Percentiles rank a stretch among this genome's conserved stretches.
These are phyloP conservation scores for Amblyraja radiata DNA, from an alignment of 2,797 vertebrate species.

Conservation along the genomic window DNA sequence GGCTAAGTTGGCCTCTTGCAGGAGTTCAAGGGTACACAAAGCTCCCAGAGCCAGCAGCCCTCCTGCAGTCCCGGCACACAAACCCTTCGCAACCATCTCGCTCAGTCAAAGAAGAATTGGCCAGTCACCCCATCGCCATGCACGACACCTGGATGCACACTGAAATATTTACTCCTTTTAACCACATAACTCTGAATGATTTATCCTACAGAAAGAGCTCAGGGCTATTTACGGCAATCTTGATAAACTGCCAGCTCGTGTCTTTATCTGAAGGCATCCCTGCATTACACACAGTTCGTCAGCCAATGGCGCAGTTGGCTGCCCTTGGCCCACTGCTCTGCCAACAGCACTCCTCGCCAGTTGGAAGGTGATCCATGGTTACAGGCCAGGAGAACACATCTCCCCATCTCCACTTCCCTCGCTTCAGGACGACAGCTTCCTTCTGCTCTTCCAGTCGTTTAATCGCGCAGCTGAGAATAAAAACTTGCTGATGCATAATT, in stretches of 20 bases:
- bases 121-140: not conserved
- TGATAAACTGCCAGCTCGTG: not conserved
- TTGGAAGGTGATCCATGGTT: not conserved
- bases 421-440: not conserved
- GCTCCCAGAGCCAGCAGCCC: not conserved
- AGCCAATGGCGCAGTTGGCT: not conserved
- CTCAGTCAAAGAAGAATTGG: not conserved
- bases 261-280: not conserved
- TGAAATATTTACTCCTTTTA: not conserved
- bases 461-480: not conserved
- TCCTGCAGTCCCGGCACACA: not conserved
- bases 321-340: not conserved
- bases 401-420: not conserved
- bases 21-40: conserved; percentile 1
- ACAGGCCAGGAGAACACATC: not conserved
- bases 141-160: not conserved
- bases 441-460: not conserved
- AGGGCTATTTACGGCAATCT: not conserved
- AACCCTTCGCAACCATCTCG: not conserved
- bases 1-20: conserved; percentile 7
- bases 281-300: not conserved
- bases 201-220: not conserved
- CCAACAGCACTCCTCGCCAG: not conserved
- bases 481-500: not conserved
- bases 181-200: not conserved